These are phyloP conservation scores for Aspidiotus destructor DNA, from an alignment of 2,888 invertebrate genomes.

Conservation along the genomic window DNA sequence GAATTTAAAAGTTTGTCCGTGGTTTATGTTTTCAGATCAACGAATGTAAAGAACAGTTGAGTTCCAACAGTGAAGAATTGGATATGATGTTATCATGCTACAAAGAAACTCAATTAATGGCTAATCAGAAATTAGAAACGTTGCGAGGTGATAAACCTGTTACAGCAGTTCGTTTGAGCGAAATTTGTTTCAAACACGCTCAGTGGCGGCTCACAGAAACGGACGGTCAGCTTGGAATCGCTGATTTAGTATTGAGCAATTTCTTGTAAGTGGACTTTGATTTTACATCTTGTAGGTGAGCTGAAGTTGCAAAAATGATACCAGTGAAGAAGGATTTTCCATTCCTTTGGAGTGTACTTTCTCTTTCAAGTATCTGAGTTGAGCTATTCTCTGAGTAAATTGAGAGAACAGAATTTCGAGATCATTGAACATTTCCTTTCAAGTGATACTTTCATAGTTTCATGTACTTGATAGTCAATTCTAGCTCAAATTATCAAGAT, in stretches of 20 bases:
- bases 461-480: no score
- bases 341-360: no score
- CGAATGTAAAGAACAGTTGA: slow-evolving; percentile 80
- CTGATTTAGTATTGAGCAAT: slow-evolving; percentile 88
- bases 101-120: slow-evolving; percentile 63
- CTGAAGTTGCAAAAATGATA: no score
- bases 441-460: no score
- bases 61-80: slow-evolving; percentile 80
- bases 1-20: background rate
- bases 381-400: no score
- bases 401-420: no score
- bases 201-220: slow-evolving; percentile 96
- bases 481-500: no score
- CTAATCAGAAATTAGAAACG: slow-evolving; percentile 50
- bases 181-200: slow-evolving; percentile 97
- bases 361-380: no score
- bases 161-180: slow-evolving; percentile 67
- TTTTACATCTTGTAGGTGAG: no score
- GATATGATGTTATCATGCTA: slow-evolving; percentile 91
- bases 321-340: no score
- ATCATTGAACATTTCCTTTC: no score
- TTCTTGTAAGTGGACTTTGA: slow-evolving; percentile 60
- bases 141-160: slow-evolving; percentile 60
- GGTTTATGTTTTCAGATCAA: slow-evolving; percentile 50
- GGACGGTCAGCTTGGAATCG: slow-evolving; percentile 95